phyloP scores from a whole-genome alignment of 2,797 vertebrate species.

The Ptychadena robeensis region DNA sequence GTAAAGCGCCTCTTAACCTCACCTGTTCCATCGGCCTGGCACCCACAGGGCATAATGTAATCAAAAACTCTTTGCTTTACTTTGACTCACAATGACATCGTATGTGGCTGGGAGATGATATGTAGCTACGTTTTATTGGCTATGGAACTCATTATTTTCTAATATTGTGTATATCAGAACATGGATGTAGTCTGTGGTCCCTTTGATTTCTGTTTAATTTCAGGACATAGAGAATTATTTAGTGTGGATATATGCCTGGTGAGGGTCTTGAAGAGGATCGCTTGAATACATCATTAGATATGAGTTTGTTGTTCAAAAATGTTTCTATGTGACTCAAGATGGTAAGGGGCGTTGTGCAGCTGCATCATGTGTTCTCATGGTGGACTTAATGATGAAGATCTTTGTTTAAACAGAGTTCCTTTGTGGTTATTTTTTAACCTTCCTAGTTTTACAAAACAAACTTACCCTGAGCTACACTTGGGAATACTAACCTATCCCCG shows the following conservation, averaged over 20 bases:
- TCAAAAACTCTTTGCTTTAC: constrained; percentile 34
- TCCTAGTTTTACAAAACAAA: too few species aligned
- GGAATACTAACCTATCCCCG: too few species aligned
- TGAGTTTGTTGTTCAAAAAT: too few species aligned
- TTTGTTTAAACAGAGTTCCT: too few species aligned
- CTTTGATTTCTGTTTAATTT: constrained; percentile 15
- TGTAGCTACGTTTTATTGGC: not conserved
- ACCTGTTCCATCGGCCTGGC: constrained; percentile 15
- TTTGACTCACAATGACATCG: constrained; percentile 31
- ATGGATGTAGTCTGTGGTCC: not conserved
- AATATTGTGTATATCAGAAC: not conserved
- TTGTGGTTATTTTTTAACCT: too few species aligned
- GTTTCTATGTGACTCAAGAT: not conserved
- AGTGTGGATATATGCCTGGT: not conserved
- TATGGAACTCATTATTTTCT: constrained; percentile 30
- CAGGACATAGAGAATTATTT: not conserved
- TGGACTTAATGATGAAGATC: too few species aligned
- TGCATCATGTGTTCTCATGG: too few species aligned
- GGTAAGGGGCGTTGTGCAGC: too few species aligned
- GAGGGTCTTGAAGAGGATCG: not conserved
- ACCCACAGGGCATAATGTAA: constrained; percentile 42
- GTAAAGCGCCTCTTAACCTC: constrained; percentile 41
- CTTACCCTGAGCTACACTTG: too few species aligned
- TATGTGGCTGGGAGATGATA: constrained; percentile 31
- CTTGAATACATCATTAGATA: too few species aligned